phyloP scores from a whole-genome alignment of 2,888 invertebrate species.

The Endotricha flammealis region DNA sequence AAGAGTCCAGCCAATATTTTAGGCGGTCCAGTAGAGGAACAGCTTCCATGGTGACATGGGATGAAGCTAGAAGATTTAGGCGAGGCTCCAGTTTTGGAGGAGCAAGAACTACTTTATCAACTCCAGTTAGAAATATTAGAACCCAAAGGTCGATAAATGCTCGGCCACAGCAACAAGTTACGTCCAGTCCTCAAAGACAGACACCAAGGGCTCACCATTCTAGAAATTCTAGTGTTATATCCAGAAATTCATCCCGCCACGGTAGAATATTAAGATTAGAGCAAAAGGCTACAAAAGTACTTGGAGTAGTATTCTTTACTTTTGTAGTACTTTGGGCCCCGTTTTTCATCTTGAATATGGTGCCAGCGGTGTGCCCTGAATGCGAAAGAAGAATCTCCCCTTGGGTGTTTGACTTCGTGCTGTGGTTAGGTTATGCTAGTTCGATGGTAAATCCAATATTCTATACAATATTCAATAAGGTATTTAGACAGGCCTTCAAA shows the following conservation, averaged over 20 bases:
- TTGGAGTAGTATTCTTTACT: conserved; percentile 96
- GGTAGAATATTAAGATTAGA: conserved; percentile 91
- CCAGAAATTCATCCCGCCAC: conserved; percentile 88
- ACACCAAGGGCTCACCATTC: conserved; percentile 85
- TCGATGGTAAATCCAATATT: conserved; percentile 97
- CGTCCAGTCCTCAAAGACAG: conserved; percentile 61
- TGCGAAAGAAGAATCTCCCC: conserved; percentile 86
- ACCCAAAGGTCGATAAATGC: conserved; percentile 51
- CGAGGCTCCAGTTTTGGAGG: conserved; percentile 86
- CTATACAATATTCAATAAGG: conserved; percentile 97
- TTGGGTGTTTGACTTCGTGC: conserved; percentile 90
- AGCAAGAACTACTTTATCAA: conserved; percentile 79
- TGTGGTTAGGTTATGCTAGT: conserved; percentile 96
- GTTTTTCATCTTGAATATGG: conserved; percentile 92
- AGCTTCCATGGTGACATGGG: conserved; percentile 89
- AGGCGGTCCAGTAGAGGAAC: conserved; percentile 79
- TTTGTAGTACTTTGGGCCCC: conserved; percentile 98
- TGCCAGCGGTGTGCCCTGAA: conserved; percentile 89
- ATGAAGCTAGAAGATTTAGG: conserved; percentile 79
- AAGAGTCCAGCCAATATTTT: conserved; percentile 66
- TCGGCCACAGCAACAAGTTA: conserved; percentile 48
- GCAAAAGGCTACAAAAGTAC: conserved; percentile 97
- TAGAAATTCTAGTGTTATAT: conserved; percentile 88
- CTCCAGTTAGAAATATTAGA: conserved; percentile 64
- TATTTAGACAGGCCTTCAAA: conserved; percentile 93